These are phyloP conservation scores for Linepithema humile DNA, from an alignment of 1,140 invertebrate genomes.

Conservation along the genomic window DNA sequence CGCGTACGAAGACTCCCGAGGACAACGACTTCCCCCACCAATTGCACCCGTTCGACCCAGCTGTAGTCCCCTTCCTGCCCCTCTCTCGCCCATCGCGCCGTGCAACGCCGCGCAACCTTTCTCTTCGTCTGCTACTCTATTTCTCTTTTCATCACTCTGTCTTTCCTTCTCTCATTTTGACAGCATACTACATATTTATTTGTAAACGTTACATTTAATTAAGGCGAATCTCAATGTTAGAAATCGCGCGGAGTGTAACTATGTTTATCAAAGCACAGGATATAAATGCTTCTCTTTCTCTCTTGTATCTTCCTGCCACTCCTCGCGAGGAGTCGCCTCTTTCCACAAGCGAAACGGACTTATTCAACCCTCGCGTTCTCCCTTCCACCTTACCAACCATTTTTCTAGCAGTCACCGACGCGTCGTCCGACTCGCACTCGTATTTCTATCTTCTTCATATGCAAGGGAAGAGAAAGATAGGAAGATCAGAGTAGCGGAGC, in stretches of 20 bases:
- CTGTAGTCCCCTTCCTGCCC: slow-evolving; percentile 43
- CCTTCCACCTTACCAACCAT: not conserved
- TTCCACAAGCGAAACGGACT: not conserved
- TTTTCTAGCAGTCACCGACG: slow-evolving; percentile 1
- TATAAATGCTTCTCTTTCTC: not conserved
- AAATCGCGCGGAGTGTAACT: not conserved
- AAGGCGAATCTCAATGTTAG: no score
- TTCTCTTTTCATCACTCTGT: slow-evolving; percentile 6
- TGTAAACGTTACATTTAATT: not conserved
- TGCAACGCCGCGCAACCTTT: slow-evolving; percentile 17
- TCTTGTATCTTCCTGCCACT: not conserved
- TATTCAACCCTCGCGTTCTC: slow-evolving; percentile 27
- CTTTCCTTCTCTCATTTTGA: not conserved
- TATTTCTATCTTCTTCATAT: not conserved
- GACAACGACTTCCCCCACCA: slow-evolving; percentile 69
- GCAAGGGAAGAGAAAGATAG: slow-evolving; percentile 11
- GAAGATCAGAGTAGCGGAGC: not conserved
- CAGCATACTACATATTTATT: not conserved
- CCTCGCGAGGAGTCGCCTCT: not conserved
- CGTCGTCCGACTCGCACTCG: not conserved
- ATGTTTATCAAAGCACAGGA: not conserved
- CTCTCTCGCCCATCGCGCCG: not conserved
- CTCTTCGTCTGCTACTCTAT: not conserved
- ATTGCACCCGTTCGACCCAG: slow-evolving; percentile 56
- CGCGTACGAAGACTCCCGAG: slow-evolving; percentile 67